Percentiles rank a stretch among this genome's conserved stretches.
Evolutionary conservation across 2,888 invertebrate species (phyloP).

Genomic region (Ceriagrion tenellum): DNA sequence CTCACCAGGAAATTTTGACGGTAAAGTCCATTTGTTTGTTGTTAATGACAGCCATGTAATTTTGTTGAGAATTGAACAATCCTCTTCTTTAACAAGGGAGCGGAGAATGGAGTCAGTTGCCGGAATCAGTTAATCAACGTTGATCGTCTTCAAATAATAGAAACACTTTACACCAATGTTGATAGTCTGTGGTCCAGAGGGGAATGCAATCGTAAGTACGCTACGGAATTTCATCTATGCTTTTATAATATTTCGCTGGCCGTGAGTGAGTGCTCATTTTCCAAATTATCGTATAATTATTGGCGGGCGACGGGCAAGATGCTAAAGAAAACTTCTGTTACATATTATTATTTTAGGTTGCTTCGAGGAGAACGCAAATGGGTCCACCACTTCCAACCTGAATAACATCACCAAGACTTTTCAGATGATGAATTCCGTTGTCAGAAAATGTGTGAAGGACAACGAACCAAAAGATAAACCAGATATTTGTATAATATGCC

Average conservation of each 20-base stretch:
- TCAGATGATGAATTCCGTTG: not conserved
- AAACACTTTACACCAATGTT: conserved; percentile 81
- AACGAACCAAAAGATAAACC: conserved; percentile 46
- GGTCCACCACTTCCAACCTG: conserved; percentile 76
- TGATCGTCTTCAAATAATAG: conserved; percentile 83
- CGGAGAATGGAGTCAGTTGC: conserved; percentile 81
- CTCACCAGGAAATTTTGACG: conserved; percentile 80
- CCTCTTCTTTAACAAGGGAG: conserved; percentile 73
- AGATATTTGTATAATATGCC: conserved; percentile 80
- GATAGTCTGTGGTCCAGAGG: conserved; percentile 82
- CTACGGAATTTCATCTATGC: too few relatives aligned
- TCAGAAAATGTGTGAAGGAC: conserved; percentile 41
- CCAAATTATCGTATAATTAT: too few relatives aligned
- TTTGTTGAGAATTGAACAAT: conserved; percentile 53
- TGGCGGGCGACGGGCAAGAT: too few relatives aligned
- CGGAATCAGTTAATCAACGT: conserved; percentile 81
- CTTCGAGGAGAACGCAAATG: conserved; percentile 78
- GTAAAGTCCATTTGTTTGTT: conserved; percentile 72
- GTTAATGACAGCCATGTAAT: not conserved
- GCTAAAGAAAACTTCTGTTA: too few relatives aligned
- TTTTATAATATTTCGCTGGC: too few relatives aligned
- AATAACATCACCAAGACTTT: conserved; percentile 79
- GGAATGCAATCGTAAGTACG: conserved; percentile 82
- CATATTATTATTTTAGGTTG: conserved; percentile 79
- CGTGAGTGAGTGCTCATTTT: too few relatives aligned